Evolutionary conservation across 2,888 invertebrate species (phyloP), one percentile per base, ranked within the genome.

Genomic region (Euzophera pinguis): DNA sequence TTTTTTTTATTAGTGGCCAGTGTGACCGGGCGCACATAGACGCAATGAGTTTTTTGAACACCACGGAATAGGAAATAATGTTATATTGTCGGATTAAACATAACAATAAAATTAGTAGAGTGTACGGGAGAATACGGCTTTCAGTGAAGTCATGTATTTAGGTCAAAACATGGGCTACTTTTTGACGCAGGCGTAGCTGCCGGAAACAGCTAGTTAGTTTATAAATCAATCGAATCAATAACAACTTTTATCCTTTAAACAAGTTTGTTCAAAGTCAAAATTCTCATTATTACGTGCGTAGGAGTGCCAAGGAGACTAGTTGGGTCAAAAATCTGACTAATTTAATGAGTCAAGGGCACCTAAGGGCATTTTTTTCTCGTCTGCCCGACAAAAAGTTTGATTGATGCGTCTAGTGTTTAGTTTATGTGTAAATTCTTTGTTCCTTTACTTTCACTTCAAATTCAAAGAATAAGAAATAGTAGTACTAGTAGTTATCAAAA

Each of bases 191-290:
- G n/a, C n/a, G n/a, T n/a, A n/a, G n/a, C n/a, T n/a, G n/a, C n/a
- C n/a, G n/a, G n/a, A n/a, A n/a, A n/a, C n/a, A n/a, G n/a, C n/a
- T 3, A 3, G 6, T 14, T 1, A 14, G 6, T 5, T 14, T 7
- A 16, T 9, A 14, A 16, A 39, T 16, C 13, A 14, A 13, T 16
- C 4, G 27, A 27, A 29, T 27, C 27, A 27, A 43, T 43, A 42
- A 8, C 10, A 12, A 8, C 14, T 1, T 29, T 27, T 43, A 27
- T 27, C 42, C 42, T 39, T n/a, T 27, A 29, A 43, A 43, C 42
- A 7, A 27, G 42, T 43, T 27, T 39, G 13, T 14, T 43, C 42
- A 43, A 43, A 43, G 42, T 43, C 42, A 43, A 43, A 43, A 27
- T 7, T 32, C 45, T 14, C 32, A 45, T 45, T 45, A 9, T 5